phyloP scores from a whole-genome alignment of 1,140 invertebrate genomes.

The Drosophila kohkoa region DNA sequence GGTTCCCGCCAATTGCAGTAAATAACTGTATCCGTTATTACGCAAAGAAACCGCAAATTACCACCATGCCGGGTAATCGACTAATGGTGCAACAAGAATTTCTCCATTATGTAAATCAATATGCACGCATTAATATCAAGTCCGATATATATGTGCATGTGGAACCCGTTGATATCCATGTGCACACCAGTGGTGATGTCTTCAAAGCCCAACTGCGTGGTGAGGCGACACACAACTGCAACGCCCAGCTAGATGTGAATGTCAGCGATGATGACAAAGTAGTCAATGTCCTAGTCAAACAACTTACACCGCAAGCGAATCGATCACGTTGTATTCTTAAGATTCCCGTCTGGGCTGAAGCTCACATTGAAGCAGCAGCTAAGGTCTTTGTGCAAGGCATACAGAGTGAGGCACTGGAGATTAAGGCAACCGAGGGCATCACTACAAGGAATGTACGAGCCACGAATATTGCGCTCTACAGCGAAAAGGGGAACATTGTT shows the following conservation, averaged over 20 bases:
- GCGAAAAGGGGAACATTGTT: slow-evolving; percentile 64
- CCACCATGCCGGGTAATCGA: slow-evolving; percentile 22
- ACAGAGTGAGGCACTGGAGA: slow-evolving; percentile 60
- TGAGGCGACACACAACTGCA: slow-evolving; percentile 56
- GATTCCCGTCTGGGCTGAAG: slow-evolving; percentile 65
- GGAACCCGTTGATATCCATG: slow-evolving; percentile 64
- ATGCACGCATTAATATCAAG: slow-evolving; percentile 67
- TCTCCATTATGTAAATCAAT: slow-evolving; percentile 73
- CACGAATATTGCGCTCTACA: slow-evolving; percentile 55
- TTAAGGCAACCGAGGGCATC: slow-evolving; percentile 60
- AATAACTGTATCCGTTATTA: slow-evolving; percentile 43
- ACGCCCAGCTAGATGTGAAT: slow-evolving; percentile 54
- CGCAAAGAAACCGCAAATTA: slow-evolving; percentile 50
- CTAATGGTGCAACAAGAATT: slow-evolving; percentile 71
- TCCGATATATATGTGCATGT: slow-evolving; percentile 65
- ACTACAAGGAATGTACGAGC: slow-evolving; percentile 67
- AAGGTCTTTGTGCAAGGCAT: slow-evolving; percentile 60
- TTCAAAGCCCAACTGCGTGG: slow-evolving; percentile 65
- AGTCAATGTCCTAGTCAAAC: slow-evolving; percentile 63
- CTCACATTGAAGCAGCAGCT: slow-evolving; percentile 43
- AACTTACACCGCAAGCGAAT: slow-evolving; percentile 26
- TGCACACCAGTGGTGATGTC: slow-evolving; percentile 68
- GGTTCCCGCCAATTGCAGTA: slow-evolving; percentile 35
- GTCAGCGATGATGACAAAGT: slow-evolving; percentile 58
- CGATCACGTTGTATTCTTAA: slow-evolving; percentile 62